Evolutionary conservation across 2,113 vertebrate genomes (phyloP).

Genomic region (Plectropomus leopardus): DNA sequence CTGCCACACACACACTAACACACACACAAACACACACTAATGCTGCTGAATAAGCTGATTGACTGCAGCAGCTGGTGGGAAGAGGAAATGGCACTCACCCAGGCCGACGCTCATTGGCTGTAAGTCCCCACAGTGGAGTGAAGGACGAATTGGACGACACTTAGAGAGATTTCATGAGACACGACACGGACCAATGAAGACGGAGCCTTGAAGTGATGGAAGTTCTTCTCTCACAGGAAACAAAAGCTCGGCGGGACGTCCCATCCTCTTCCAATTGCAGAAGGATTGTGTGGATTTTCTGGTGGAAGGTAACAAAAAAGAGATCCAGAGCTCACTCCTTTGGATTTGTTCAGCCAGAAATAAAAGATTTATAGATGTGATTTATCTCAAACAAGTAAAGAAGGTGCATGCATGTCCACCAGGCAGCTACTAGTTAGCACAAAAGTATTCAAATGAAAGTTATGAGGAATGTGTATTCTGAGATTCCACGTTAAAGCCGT

Average conservation of each 20-base stretch:
- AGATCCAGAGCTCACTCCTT: constrained; percentile 32
- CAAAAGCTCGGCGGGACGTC: constrained; percentile 58
- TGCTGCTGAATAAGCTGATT: constrained; percentile 76
- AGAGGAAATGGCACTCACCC: constrained; percentile 67
- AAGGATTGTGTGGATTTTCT: constrained; percentile 44
- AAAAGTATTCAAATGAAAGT: not conserved
- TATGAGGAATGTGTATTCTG: not conserved
- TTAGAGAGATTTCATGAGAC: constrained; percentile 17
- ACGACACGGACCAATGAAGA: constrained; percentile 35
- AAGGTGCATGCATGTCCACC: no score
- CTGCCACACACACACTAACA: constrained; percentile 43
- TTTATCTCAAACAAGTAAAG: not conserved
- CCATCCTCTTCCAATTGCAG: constrained; percentile 50
- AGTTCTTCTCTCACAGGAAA: constrained; percentile 65
- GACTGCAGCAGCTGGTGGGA: constrained; percentile 80
- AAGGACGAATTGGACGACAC: constrained; percentile 48
- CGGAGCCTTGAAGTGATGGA: constrained; percentile 35
- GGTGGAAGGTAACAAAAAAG: constrained; percentile 27
- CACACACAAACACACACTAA: constrained; percentile 43
- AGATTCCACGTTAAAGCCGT: not conserved
- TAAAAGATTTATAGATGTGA: constrained; percentile 5
- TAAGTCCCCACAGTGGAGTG: constrained; percentile 21
- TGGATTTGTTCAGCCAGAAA: constrained; percentile 5
- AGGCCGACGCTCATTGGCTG: constrained; percentile 57
- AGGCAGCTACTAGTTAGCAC: not conserved